Evolutionary conservation across 2,888 invertebrate species (phyloP).

Genomic region (Platycheirus albimanus): DNA sequence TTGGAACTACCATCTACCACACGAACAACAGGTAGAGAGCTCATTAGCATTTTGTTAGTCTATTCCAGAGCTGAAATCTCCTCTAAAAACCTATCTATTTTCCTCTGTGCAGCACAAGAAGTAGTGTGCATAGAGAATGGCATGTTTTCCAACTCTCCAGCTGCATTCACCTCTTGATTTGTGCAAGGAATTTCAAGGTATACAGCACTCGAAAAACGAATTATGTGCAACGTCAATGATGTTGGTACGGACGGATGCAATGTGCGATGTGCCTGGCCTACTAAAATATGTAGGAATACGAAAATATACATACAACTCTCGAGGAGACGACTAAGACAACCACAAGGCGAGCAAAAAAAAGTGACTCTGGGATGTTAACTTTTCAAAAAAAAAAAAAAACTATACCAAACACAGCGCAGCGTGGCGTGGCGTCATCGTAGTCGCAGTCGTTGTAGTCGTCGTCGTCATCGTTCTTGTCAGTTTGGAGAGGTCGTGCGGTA

Average conservation of each 20-base stretch:
- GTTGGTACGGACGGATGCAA: slow-evolving; percentile 14
- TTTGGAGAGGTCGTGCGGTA: slow-evolving; percentile 20
- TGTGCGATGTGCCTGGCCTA: slow-evolving; percentile 37
- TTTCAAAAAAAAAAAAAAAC: neutral
- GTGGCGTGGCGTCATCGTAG: too few relatives aligned
- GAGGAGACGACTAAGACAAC: neutral
- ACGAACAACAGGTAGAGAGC: neutral
- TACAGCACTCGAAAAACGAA: neutral
- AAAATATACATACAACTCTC: neutral
- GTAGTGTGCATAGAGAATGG: neutral
- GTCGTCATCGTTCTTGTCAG: slow-evolving; percentile 22
- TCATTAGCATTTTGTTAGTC: neutral
- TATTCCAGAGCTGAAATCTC: neutral
- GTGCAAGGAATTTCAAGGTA: slow-evolving; percentile 9
- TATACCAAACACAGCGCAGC: neutral
- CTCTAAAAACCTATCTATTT: neutral
- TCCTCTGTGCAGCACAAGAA: neutral
- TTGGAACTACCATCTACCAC: neutral
- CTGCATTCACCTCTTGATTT: slow-evolving; percentile 24
- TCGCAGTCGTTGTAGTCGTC: neutral
- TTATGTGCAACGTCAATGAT: slow-evolving; percentile 22
- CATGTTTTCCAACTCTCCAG: neutral
- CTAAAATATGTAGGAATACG: slow-evolving; percentile 26
- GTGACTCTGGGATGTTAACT: neutral
- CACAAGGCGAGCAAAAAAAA: slow-evolving; percentile 3